A percentile compares a stretch with the other conserved stretches of the same genome.
phyloP scores from a whole-genome alignment of 2,888 invertebrate species.

The Penaeus monodon region DNA sequence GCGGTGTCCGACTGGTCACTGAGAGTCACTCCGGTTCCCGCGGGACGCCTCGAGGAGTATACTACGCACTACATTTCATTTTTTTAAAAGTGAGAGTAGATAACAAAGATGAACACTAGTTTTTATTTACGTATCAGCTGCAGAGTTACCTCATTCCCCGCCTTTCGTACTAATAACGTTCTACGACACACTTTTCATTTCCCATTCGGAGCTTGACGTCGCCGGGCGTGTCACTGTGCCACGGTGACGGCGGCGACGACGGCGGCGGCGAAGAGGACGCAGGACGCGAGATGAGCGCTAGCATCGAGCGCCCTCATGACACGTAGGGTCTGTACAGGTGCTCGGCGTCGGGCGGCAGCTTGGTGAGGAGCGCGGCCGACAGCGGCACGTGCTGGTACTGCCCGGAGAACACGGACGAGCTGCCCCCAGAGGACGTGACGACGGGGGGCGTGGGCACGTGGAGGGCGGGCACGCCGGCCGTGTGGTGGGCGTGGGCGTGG shows the following conservation, averaged over 20 bases:
- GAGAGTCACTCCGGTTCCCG: no score
- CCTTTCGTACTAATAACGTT: no score
- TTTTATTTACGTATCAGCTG: no score
- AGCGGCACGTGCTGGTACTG: slow-evolving; percentile 55
- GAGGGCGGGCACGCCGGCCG: slow-evolving; percentile 31
- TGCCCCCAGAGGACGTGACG: slow-evolving; percentile 38
- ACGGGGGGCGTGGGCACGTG: slow-evolving; percentile 29
- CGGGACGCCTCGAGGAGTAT: no score
- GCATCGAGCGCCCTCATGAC: slow-evolving; percentile 26
- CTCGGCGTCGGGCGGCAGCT: slow-evolving; percentile 49
- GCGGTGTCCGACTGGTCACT: no score
- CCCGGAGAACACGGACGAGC: slow-evolving; percentile 47
- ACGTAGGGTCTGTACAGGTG: slow-evolving; percentile 53
- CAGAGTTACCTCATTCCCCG: no score
- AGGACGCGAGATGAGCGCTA: neutral
- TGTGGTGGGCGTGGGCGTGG: slow-evolving; percentile 22
- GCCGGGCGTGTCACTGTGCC: neutral
- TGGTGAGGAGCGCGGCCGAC: slow-evolving; percentile 47
- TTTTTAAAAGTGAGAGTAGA: no score
- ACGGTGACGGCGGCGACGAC: neutral
- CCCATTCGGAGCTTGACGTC: no score
- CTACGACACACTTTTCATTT: no score
- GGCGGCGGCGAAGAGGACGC: slow-evolving; percentile 19
- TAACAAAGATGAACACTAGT: no score
- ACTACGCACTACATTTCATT: no score